Evolutionary conservation across 23 tunicate species (phyloP).

Genomic region (Oikopleura albicans): DNA sequence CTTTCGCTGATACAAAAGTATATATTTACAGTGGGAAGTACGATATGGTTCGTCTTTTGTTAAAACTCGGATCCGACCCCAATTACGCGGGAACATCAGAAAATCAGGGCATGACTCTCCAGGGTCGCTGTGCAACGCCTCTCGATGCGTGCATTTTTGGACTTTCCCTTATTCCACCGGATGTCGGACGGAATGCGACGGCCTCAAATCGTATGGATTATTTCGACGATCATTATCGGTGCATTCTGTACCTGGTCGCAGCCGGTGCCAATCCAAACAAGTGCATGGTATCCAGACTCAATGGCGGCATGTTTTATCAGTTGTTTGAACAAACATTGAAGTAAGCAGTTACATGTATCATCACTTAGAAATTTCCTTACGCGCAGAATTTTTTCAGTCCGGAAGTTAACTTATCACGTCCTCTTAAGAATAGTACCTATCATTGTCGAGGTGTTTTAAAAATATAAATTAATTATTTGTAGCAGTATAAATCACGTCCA

Average conservation of each 20-base stretch:
- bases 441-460: too few relatives aligned
- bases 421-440: too few relatives aligned
- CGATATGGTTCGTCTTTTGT: background rate
- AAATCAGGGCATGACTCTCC: background rate
- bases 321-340: background rate
- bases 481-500: too few relatives aligned
- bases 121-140: background rate
- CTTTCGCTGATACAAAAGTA: too few relatives aligned
- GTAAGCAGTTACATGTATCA: too few relatives aligned
- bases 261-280: background rate
- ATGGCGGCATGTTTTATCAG: background rate
- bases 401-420: too few relatives aligned
- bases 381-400: too few relatives aligned
- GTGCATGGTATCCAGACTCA: background rate
- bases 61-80: conserved; percentile 1
- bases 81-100: background rate
- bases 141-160: conserved; percentile 9
- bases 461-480: too few relatives aligned
- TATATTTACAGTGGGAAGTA: background rate
- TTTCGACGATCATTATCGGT: background rate
- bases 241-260: background rate
- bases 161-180: background rate
- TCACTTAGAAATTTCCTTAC: too few relatives aligned
- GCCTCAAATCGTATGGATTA: conserved; percentile 4
- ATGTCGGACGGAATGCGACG: background rate